Conservation (phyloP, 2,113 vertebrate species). For the Notarius quadriscutis region DNA sequence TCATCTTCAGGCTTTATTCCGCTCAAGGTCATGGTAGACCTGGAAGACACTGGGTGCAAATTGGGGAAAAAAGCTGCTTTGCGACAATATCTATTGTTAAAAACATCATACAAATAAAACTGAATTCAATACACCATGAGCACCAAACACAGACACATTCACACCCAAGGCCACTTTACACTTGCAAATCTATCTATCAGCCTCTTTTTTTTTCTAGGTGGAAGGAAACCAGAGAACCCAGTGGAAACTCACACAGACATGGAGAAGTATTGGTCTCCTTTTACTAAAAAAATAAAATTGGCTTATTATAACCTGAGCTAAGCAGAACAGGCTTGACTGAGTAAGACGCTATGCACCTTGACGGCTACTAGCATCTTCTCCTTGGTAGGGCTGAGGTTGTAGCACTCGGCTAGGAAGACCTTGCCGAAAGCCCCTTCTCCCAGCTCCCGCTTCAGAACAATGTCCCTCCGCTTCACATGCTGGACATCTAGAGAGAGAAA, state of each 20-base stretch:
- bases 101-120: not conserved
- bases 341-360: constrained; percentile 72
- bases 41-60: not conserved
- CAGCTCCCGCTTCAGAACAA: constrained; percentile 94
- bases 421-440: constrained; percentile 98
- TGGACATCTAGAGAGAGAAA: constrained; percentile 82
- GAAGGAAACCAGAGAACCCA: not conserved
- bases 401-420: constrained; percentile 98
- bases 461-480: constrained; percentile 96
- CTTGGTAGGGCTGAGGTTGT: constrained; percentile 95
- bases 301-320: not conserved
- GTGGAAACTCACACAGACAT: not conserved
- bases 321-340: not conserved
- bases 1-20: not conserved
- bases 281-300: not conserved
- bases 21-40: not conserved
- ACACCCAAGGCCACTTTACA: not conserved
- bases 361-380: constrained; percentile 97
- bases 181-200: not conserved
- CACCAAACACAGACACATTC: not conserved
- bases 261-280: not conserved
- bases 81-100: not conserved
- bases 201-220: not conserved
- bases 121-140: not conserved
- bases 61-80: not conserved